Conservation (phyloP, 2,888 invertebrate genomes). For the Lasioglossum vierecki region DNA sequence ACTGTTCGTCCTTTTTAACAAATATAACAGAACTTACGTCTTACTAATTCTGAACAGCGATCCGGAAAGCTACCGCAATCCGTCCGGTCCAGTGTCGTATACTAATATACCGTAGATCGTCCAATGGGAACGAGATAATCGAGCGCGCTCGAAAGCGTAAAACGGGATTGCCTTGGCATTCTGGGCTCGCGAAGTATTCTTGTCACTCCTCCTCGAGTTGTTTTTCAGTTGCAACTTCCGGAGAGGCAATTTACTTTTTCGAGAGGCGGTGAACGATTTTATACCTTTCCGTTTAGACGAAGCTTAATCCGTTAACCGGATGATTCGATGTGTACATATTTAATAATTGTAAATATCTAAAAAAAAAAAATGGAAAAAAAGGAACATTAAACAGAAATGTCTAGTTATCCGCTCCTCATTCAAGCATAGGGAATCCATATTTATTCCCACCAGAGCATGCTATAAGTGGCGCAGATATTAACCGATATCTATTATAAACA, state of each 20-base stretch:
- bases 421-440: background rate
- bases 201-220: slow-evolving; percentile 37
- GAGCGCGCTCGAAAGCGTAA: background rate
- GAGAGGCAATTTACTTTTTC: background rate
- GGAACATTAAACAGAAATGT: background rate
- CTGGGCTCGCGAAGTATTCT: slow-evolving; percentile 51
- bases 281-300: slow-evolving; percentile 13
- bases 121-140: slow-evolving; percentile 6
- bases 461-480: background rate
- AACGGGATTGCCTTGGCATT: slow-evolving; percentile 48
- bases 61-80: slow-evolving; percentile 50
- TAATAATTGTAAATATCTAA: slow-evolving; percentile 16
- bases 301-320: slow-evolving; percentile 1
- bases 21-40: slow-evolving; percentile 80
- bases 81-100: background rate
- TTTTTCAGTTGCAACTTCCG: background rate
- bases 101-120: background rate
- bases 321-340: slow-evolving; percentile 8
- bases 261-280: slow-evolving; percentile 1
- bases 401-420: background rate
- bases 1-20: slow-evolving; percentile 81
- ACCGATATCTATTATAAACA: background rate
- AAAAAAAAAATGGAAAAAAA: background rate
- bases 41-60: slow-evolving; percentile 55
- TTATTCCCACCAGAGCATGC: background rate